Evolutionary conservation across 2,888 invertebrate genomes (phyloP).

Genomic region (Cyclophora punctaria): DNA sequence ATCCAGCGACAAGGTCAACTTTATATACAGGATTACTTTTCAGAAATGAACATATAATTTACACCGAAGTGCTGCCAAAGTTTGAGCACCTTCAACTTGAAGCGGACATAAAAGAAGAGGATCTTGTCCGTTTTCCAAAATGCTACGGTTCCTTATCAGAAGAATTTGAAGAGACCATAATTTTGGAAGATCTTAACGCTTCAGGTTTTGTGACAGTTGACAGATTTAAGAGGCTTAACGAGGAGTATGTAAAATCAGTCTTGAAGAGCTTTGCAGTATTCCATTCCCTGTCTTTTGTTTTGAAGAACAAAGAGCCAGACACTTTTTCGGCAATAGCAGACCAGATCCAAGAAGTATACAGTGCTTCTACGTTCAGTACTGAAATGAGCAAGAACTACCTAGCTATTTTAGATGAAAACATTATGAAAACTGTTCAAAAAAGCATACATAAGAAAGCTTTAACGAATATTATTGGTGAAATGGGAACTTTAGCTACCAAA

Average conservation of each 20-base stretch:
- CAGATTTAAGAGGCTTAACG: constrained; percentile 26
- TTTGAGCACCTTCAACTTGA: constrained; percentile 30
- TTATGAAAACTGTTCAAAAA: too few species aligned
- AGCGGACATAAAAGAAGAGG: constrained; percentile 29
- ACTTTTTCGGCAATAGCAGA: too few species aligned
- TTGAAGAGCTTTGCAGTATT: constrained; percentile 35
- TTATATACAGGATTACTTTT: constrained; percentile 15
- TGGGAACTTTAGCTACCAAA: too few species aligned
- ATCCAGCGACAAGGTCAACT: constrained; percentile 16
- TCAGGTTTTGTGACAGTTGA: constrained; percentile 32
- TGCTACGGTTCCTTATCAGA: constrained; percentile 34
- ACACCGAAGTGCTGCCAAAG: constrained; percentile 32
- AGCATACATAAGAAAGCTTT: too few species aligned
- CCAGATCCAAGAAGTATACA: too few species aligned
- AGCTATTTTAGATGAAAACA: too few species aligned
- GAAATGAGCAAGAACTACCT: too few species aligned
- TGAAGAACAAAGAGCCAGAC: constrained; percentile 33
- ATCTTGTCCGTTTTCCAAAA: constrained; percentile 25
- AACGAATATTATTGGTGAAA: too few species aligned
- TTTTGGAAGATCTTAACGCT: constrained; percentile 38
- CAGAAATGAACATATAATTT: constrained; percentile 34
- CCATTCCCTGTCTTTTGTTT: constrained; percentile 39
- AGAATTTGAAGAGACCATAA: constrained; percentile 31
- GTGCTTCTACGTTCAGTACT: too few species aligned
- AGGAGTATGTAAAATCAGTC: constrained; percentile 28